These are phyloP conservation scores for Ptychadena robeensis DNA, from an alignment of 2,797 vertebrate genomes.

Conservation along the genomic window DNA sequence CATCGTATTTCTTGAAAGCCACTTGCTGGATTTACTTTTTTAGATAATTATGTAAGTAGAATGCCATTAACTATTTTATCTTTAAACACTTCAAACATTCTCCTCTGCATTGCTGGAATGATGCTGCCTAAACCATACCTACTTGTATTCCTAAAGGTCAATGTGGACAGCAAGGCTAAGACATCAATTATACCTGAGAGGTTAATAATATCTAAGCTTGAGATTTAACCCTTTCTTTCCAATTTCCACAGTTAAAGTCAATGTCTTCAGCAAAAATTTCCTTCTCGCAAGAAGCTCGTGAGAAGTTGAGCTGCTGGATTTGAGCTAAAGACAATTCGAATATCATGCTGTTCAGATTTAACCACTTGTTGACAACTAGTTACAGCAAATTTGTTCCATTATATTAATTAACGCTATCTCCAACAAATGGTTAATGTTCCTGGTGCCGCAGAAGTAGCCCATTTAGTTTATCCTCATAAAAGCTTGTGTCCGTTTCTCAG, in stretches of 20 bases:
- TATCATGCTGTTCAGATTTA: background rate
- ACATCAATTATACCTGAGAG: background rate
- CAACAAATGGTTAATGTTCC: background rate
- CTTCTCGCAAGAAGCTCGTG: background rate
- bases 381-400: background rate
- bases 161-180: background rate
- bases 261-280: background rate
- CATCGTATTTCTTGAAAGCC: background rate
- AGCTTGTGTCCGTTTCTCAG: slow-evolving; percentile 63
- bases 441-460: background rate
- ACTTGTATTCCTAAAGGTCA: background rate
- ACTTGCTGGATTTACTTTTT: background rate
- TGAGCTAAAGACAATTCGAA: background rate
- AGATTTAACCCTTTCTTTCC: background rate
- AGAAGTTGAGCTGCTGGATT: background rate
- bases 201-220: background rate
- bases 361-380: background rate
- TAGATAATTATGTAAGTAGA: background rate
- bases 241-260: background rate
- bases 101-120: background rate
- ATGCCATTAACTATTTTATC: background rate
- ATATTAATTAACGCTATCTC: background rate
- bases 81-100: background rate
- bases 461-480: slow-evolving; percentile 1
- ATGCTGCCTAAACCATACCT: background rate